Evolutionary conservation across 2,797 vertebrate genomes (phyloP), one percentile per base, ranked within the genome.

Genomic region (Acrossocheilus fasciatus): DNA sequence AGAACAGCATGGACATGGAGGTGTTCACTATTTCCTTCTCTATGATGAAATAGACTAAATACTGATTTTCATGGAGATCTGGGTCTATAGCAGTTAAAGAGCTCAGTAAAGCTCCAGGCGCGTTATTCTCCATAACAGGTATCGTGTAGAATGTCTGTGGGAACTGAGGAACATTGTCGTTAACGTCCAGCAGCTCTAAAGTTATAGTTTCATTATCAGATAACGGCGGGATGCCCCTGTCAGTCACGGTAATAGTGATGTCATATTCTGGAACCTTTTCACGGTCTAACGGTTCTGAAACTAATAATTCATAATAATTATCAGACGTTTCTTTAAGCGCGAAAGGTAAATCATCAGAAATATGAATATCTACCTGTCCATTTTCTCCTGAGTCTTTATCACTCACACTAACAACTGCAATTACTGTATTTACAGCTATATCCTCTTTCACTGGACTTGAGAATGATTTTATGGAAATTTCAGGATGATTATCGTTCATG

Each of bases 341-440:
- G 81, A 96, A 95, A 0, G 94, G 92, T 0, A 93, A 57, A 1
- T 93, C 45, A 0, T 91, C 88, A 3, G 62, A 9, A 54, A 94
- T 88, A 20, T 91, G 88, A 7, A 94, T 92, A 47, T 85, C 76
- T 0, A 90, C 90, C 41, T 77, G 92, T 15, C 95, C 91, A 0
- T 94, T 95, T 43, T 94, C 88, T 0, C 88, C 91, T 0, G 90
- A 89, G 23, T 95, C 94, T 62, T 68, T 81, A 74, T 96, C 94
- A 86, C 86, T 47, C 7, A 95, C 81, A 50, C 89, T 94, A 78
- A 95, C 91, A 0, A 96, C 83, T 82, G 91, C 0, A 85, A 93
- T 82, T 7, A 93, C 86, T 5, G 87, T 87, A 20, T 91, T 92
- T 9, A 92, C 15, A 4, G 57, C 45, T 20, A 91, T 59, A 36